Conservation (phyloP, 2,113 vertebrate species). For the Nesoenas mayeri region DNA sequence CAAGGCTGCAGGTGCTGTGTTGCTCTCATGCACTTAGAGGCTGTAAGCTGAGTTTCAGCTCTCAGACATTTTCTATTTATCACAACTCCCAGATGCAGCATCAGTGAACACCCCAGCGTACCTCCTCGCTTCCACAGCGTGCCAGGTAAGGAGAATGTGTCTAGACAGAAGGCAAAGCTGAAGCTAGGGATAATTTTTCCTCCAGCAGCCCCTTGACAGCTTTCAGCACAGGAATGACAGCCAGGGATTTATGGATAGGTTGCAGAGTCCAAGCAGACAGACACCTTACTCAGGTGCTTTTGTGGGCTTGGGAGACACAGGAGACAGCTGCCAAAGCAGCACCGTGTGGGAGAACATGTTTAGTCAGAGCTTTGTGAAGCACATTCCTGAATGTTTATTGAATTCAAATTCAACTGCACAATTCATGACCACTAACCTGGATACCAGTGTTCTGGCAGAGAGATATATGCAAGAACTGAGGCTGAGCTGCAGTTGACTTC, state of each 20-base stretch:
- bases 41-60: neutral
- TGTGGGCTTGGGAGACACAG: neutral
- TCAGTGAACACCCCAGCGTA: neutral
- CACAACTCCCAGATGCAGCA: neutral
- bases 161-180: constrained; percentile 21
- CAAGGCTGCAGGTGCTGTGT: neutral
- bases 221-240: constrained; percentile 31
- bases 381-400: neutral
- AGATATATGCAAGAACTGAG: fast-evolving
- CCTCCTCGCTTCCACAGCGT: neutral
- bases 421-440: neutral
- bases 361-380: neutral
- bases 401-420: neutral
- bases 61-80: constrained; percentile 37
- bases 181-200: constrained; percentile 3
- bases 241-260: neutral
- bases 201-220: neutral
- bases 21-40: neutral
- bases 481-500: neutral
- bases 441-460: neutral
- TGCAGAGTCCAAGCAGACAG: neutral
- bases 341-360: neutral
- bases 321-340: neutral
- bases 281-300: neutral
- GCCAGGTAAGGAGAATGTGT: neutral